These are phyloP conservation scores for Vidua chalybeata DNA, from an alignment of 2,113 vertebrate genomes.

Conservation along the genomic window DNA sequence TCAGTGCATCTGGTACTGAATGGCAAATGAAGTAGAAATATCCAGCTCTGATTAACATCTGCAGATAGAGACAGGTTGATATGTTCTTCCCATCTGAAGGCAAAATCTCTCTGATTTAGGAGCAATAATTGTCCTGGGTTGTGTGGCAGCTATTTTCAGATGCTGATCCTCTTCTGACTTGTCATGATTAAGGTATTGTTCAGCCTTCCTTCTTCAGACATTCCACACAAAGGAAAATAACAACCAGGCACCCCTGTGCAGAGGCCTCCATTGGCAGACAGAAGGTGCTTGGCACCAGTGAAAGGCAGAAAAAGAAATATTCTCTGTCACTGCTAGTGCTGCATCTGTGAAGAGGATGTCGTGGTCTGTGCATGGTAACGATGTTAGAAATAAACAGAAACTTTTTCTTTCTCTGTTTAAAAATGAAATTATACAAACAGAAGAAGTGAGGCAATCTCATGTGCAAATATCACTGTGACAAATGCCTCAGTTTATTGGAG, in stretches of 20 bases:
- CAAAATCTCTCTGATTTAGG: neutral
- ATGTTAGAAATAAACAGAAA: neutral
- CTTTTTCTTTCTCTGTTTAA: neutral
- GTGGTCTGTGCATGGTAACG: neutral
- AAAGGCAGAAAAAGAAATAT: neutral
- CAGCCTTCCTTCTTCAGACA: neutral
- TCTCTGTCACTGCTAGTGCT: neutral
- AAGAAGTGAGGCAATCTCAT: neutral
- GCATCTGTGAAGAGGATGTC: neutral
- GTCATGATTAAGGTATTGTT: neutral
- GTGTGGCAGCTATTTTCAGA: neutral
- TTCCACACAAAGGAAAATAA: neutral
- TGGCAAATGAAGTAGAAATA: neutral
- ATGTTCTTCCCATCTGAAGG: neutral
- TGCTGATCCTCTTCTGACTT: neutral
- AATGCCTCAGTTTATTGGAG: neutral
- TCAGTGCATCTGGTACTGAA: neutral
- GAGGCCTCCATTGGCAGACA: neutral
- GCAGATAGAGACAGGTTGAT: neutral
- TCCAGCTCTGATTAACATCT: neutral
- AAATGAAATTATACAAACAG: neutral
- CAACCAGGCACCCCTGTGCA: neutral
- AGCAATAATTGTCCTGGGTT: neutral
- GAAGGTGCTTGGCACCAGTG: neutral
- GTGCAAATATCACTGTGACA: neutral